Conservation (phyloP, 2,888 invertebrate genomes). For the Melieria crassipennis region DNA sequence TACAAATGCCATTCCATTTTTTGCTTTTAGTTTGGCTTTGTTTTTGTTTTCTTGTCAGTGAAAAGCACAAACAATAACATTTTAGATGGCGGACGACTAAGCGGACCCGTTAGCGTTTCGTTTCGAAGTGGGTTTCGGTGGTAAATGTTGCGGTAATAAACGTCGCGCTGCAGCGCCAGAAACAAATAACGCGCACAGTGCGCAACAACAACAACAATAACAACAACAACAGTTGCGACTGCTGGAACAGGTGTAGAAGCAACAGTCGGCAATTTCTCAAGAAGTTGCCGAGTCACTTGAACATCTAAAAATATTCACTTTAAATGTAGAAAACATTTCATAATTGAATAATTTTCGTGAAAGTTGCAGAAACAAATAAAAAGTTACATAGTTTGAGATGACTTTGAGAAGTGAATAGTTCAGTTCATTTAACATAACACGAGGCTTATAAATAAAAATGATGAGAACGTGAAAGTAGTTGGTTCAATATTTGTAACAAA, state of each 20-base stretch:
- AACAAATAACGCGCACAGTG: background rate
- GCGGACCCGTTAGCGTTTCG: background rate
- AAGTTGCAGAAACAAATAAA: background rate
- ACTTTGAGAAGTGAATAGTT: too few relatives aligned
- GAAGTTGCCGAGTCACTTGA: constrained; percentile 5
- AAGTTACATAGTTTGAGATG: too few relatives aligned
- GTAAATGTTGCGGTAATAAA: background rate
- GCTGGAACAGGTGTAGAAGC: background rate
- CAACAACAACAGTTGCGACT: background rate
- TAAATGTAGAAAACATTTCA: background rate
- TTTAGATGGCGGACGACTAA: too few relatives aligned
- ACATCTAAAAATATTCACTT: constrained; percentile 8
- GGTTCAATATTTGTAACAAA: too few relatives aligned
- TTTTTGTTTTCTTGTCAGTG: background rate
- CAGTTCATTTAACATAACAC: too few relatives aligned
- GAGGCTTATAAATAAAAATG: too few relatives aligned
- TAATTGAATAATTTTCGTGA: constrained; percentile 16
- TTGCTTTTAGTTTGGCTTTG: background rate
- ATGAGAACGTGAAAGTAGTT: too few relatives aligned
- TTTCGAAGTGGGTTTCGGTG: constrained; percentile 7
- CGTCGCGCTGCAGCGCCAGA: background rate
- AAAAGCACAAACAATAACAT: too few relatives aligned
- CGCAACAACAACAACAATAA: background rate
- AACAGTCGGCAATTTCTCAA: constrained; percentile 12
- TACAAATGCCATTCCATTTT: background rate